Base-by-base conservation (phyloP, 2,888 invertebrate species). In the Dioctria linearis region DNA sequence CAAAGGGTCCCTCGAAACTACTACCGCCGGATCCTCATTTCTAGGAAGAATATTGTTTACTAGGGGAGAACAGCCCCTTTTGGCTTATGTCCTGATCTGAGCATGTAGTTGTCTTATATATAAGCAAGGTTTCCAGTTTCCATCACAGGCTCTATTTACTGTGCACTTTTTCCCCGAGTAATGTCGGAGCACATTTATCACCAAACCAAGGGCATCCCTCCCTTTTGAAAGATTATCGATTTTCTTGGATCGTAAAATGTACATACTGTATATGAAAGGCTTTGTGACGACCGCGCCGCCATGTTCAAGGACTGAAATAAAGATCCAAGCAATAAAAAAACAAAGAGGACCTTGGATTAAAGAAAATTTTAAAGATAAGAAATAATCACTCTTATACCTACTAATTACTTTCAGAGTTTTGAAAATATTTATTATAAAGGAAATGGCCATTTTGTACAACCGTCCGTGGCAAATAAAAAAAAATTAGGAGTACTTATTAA, bases 31-130 rank as follows among this genome's bases (percentile, higher is more conserved):
- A 73, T 73, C 73, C 73, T 73, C 73, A 42, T 59, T 73, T 73
- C 73, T 42, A 9, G 73, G 73, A 73, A 71, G 46, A 54, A 43
- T 42, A 9, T 25, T 61, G 37, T 61, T 39, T 39, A 13, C 59
- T 73, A 43, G 73, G 73, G 73, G 71, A 71, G 59, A 59, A 51
- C 51, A 54, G 73, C 73, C 57, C 73, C 73, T 73, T 71, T 71
- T 73, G 37, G 9, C 9, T 25, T 43, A 69, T 25, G 69, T 11
- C 69, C 49, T 69, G 69, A 69, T 69, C 69, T 51, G 25, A 11
- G 42, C n/a, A 1, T 42, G 69, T 42, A 4, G 42, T 8, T 59
- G 59, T 73, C 4, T 5, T 54, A 54, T 8, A 11, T 54, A 54
- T 54, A 25, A 37, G 51, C 51, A 51, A 51, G 69, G 69, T 69